Percentiles rank a stretch among this genome's conserved stretches.
These are phyloP conservation scores for Reinhardtius hippoglossoides DNA, from an alignment of 2,113 vertebrate genomes.

Conservation along the genomic window DNA sequence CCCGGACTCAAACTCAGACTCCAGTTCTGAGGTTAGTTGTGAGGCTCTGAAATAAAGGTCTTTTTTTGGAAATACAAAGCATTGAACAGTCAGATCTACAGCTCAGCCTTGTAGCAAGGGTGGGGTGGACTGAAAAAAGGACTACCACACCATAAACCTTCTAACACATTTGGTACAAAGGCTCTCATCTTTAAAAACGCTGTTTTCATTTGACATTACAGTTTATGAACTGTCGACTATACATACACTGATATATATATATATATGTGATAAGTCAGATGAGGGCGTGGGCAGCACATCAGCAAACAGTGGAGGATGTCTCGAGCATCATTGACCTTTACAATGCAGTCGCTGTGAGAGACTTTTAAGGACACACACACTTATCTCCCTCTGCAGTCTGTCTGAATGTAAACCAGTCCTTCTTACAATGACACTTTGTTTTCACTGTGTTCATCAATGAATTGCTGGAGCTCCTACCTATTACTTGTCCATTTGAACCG, in stretches of 20 bases:
- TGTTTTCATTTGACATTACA: too few relatives aligned
- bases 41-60: too few relatives aligned
- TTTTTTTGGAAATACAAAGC: too few relatives aligned
- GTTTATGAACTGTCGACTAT: not conserved
- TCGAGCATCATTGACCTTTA: not conserved
- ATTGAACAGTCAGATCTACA: too few relatives aligned
- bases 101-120: too few relatives aligned
- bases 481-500: not conserved
- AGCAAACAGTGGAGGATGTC: not conserved
- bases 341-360: not conserved
- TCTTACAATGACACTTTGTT: not conserved
- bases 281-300: not conserved
- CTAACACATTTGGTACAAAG: too few relatives aligned
- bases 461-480: not conserved
- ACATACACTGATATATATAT: not conserved
- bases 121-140: too few relatives aligned
- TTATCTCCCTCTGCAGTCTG: not conserved
- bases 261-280: not conserved
- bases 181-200: too few relatives aligned
- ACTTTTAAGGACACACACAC: not conserved
- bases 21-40: too few relatives aligned
- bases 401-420: not conserved
- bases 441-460: not conserved
- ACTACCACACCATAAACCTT: too few relatives aligned
- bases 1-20: too few relatives aligned